A percentile compares a stretch with the other conserved stretches of the same genome.
Conservation (phyloP, 2,888 invertebrate species). For the Ochropleura leucogaster region DNA sequence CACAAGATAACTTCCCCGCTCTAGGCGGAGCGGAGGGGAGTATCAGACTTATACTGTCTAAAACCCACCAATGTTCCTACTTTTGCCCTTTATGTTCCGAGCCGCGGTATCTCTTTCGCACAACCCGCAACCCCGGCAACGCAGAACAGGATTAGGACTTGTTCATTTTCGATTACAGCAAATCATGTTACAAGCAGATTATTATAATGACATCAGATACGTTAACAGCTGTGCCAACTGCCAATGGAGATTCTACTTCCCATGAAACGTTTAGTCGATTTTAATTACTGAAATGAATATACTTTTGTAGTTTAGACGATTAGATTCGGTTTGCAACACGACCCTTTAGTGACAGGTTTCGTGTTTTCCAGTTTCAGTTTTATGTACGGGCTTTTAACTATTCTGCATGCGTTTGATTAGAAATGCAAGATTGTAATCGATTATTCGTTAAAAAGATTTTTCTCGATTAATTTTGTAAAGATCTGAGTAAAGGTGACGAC, state of each 20-base stretch:
- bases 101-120: too few species aligned
- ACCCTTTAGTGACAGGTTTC: constrained; percentile 43
- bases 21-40: too few species aligned
- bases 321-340: constrained; percentile 35
- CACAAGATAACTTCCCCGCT: too few species aligned
- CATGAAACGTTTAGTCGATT: constrained; percentile 50
- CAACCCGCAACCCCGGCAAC: not conserved
- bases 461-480: constrained; percentile 16
- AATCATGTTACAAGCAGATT: constrained; percentile 34
- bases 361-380: constrained; percentile 57
- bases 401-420: constrained; percentile 25
- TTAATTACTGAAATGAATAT: constrained; percentile 53
- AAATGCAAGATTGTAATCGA: constrained; percentile 28
- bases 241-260: constrained; percentile 31
- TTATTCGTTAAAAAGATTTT: constrained; percentile 22
- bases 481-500: not conserved
- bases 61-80: too few species aligned
- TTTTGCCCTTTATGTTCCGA: too few species aligned
- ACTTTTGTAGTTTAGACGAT: constrained; percentile 31
- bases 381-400: constrained; percentile 27
- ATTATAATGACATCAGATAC: constrained; percentile 41
- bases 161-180: constrained; percentile 35
- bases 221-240: constrained; percentile 26
- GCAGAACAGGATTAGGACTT: constrained; percentile 30
- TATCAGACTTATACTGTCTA: too few species aligned